Base-by-base conservation (phyloP, 2,888 invertebrate genomes). In the Ormyrus nitidulus region DNA sequence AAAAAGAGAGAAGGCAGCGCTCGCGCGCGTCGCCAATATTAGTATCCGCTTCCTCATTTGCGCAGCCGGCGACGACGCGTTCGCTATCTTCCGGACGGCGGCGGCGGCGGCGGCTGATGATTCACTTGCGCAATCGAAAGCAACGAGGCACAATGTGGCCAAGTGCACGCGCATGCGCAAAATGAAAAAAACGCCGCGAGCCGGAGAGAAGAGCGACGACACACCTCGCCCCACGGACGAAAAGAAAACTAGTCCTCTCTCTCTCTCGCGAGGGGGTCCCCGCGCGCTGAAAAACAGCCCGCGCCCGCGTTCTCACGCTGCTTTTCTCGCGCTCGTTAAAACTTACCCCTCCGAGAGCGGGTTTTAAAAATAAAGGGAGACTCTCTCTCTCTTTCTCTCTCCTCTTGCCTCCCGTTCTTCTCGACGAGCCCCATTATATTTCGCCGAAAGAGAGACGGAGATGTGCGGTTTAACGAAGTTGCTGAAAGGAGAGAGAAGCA, bases 1-100 rank as follows among this genome's bases (percentile, higher is more conserved):
- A 72, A 72, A 46, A 66, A 79, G 19, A 19, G 19, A 19, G 19
- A 19, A 19, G 19, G 19, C 19, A 19, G 1, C 34, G 34, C 34
- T 64, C 34, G 34, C 34, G 34, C 34, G 34, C 34, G 34, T 10
- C 70, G 66, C 70, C 74, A 70, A 70, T 79, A 79, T 79, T 79
- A 74, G 69, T 79, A 72, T 79, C 79, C 74, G 74, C 74, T 74
- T 79, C 74, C 74, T 79, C 66, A 62, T 74, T 79, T 62, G 34
- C 49, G 5, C 34, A 46, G 48, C 13, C 6, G 46, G 44, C 73
- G 46, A 11, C 68, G 44, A 59, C 65, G 53, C 46, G 19, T 13
- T 53, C 59, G 65, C 49, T 71, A 68, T 73, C 66, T 61, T 78
- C 61, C 78, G 66, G 66, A 54, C 77, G 65, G 51, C 54, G 62